Evolutionary conservation across 30 jellyfish, hydroid and myxozoan genomes (phyloP).

Genomic region (Catostylus mosaicus): DNA sequence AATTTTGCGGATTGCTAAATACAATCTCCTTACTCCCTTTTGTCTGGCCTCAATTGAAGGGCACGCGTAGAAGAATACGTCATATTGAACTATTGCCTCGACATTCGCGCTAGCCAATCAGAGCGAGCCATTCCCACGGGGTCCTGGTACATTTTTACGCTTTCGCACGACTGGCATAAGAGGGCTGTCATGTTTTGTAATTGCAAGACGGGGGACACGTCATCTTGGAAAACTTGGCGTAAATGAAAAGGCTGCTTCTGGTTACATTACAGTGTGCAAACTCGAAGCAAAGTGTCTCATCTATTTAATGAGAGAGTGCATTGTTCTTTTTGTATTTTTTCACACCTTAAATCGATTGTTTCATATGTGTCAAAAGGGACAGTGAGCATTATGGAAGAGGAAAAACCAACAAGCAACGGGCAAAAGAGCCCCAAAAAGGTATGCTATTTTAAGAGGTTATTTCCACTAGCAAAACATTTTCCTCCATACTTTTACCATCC

Average conservation of each 20-base stretch:
- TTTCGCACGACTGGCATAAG: conserved; percentile 90
- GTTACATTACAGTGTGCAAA: background rate
- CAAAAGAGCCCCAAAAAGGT: conserved; percentile 41
- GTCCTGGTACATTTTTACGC: conserved; percentile 62
- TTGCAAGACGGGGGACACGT: conserved; percentile 42
- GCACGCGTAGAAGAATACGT: conserved; percentile 86
- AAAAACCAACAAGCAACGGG: background rate
- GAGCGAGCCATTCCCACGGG: conserved; percentile 88
- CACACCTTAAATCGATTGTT: background rate
- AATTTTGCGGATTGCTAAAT: conserved; percentile 71
- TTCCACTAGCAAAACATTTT: too few species aligned
- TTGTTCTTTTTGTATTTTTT: background rate
- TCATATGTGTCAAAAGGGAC: background rate
- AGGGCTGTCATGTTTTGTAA: conserved; percentile 69
- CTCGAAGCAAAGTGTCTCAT: background rate
- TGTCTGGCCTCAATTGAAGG: conserved; percentile 80
- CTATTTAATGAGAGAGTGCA: background rate
- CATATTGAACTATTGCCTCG: conserved; percentile 74
- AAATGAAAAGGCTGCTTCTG: background rate
- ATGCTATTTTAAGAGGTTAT: too few species aligned
- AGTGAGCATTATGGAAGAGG: conserved; percentile 15
- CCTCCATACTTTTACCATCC: too few species aligned
- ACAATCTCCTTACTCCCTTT: conserved; percentile 84
- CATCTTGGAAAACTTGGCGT: background rate
- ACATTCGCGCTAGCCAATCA: conserved; percentile 69